Conservation (phyloP, 2,797 vertebrate genomes). For the Manis javanica region DNA sequence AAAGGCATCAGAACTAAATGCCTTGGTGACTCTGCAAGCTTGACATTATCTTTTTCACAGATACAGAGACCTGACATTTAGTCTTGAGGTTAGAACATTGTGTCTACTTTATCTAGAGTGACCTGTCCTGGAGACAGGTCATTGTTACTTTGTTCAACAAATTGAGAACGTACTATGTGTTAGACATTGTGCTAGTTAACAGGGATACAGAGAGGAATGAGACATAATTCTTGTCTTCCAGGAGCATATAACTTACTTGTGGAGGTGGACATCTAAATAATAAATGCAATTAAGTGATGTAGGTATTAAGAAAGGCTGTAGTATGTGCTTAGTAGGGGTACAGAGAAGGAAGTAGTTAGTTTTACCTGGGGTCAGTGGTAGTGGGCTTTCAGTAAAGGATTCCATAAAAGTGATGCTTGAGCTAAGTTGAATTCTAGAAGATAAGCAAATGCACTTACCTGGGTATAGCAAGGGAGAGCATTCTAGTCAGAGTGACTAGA, state of each 20-base stretch:
- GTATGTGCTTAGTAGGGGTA: background rate
- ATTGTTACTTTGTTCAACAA: slow-evolving; percentile 33
- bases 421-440: slow-evolving; percentile 47
- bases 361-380: background rate
- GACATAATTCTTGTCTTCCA: background rate
- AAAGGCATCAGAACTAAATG: slow-evolving; percentile 29
- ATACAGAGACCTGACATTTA: background rate
- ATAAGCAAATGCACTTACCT: background rate
- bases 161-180: background rate
- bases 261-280: background rate
- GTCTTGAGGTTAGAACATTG: slow-evolving; percentile 11
- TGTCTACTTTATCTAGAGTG: background rate
- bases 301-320: background rate
- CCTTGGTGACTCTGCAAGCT: background rate
- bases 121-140: background rate
- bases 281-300: background rate
- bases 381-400: slow-evolving; percentile 43
- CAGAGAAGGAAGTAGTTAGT: background rate
- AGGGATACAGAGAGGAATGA: background rate
- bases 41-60: background rate
- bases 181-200: background rate
- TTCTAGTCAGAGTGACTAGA: background rate
- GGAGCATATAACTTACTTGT: background rate
- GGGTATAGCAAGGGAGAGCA: background rate
- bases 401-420: background rate